phyloP scores from a whole-genome alignment of 2,797 vertebrate species.

The Neosalanx taihuensis region DNA sequence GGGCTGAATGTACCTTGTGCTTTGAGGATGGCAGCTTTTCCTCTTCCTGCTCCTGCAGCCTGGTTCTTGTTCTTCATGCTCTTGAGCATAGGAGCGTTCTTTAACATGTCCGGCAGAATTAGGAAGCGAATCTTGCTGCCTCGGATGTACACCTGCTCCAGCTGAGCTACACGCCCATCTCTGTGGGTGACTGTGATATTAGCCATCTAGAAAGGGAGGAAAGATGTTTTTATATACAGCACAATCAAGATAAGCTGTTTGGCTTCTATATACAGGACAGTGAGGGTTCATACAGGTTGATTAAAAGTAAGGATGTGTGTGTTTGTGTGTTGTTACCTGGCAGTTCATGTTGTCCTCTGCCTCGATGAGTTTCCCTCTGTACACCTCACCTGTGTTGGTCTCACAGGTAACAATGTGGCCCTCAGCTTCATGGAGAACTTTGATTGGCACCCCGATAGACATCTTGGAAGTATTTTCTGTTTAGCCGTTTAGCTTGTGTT shows the following conservation, averaged over 20 bases:
- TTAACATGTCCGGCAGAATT: conserved; percentile 87
- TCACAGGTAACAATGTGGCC: conserved; percentile 87
- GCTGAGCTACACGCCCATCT: conserved; percentile 83
- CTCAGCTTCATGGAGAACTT: conserved; percentile 87
- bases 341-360: conserved; percentile 91
- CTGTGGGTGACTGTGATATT: conserved; percentile 88
- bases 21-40: conserved; percentile 88
- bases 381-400: conserved; percentile 85
- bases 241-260: background rate
- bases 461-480: conserved; percentile 53
- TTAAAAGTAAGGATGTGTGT: background rate
- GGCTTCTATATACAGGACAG: too few species aligned
- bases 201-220: conserved; percentile 74
- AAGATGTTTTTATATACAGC: conserved; percentile 1
- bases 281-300: too few species aligned
- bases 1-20: conserved; percentile 74
- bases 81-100: conserved; percentile 88
- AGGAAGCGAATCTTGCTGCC: conserved; percentile 91
- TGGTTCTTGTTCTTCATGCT: conserved; percentile 91
- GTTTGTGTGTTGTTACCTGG: conserved; percentile 67
- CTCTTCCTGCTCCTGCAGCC: conserved; percentile 82
- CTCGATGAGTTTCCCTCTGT: conserved; percentile 84
- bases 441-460: conserved; percentile 87
- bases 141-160: conserved; percentile 87
- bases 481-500: background rate